Percentiles rank a stretch among this genome's conserved stretches.
phyloP scores from a whole-genome alignment of 2,113 vertebrate genomes.

The Haliaeetus leucogaster region DNA sequence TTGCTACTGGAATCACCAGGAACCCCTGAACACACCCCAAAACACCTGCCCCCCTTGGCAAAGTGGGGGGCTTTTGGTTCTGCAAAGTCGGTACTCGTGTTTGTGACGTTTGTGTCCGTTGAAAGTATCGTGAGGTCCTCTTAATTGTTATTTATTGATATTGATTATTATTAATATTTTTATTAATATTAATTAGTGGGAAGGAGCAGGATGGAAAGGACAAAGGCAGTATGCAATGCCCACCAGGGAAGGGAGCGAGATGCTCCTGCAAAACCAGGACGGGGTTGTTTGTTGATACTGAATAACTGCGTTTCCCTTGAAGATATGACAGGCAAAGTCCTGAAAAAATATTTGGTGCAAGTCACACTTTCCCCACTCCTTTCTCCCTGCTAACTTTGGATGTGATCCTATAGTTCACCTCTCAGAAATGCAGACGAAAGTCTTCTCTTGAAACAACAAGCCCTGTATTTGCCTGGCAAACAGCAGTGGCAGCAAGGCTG shows the following conservation, averaged over 20 bases:
- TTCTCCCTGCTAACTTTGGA: not conserved
- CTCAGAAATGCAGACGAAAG: not conserved
- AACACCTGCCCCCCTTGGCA: not conserved
- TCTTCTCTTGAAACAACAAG: not conserved
- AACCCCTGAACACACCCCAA: not conserved
- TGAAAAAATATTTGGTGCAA: not conserved
- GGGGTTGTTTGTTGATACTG: not conserved
- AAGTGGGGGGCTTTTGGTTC: not conserved
- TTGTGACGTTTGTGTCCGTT: not conserved
- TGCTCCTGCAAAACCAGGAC: not conserved
- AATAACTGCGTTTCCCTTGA: not conserved
- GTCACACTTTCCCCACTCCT: fast-evolving
- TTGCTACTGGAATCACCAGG: not conserved
- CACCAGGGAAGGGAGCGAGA: not conserved
- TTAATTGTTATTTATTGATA: not conserved
- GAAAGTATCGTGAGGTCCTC: not conserved
- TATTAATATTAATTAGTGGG: not conserved
- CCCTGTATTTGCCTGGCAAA: not conserved
- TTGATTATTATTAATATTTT: not conserved
- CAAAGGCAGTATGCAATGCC: fast-evolving
- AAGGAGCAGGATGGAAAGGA: not conserved
- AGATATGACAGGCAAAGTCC: not conserved
- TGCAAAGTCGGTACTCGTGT: fast-evolving
- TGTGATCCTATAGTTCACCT: not conserved
- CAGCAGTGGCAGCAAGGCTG: not conserved